Percentiles rank a stretch among this genome's conserved stretches.
Evolutionary conservation across 2,113 vertebrate species (phyloP).

Genomic region (Pedetes capensis): DNA sequence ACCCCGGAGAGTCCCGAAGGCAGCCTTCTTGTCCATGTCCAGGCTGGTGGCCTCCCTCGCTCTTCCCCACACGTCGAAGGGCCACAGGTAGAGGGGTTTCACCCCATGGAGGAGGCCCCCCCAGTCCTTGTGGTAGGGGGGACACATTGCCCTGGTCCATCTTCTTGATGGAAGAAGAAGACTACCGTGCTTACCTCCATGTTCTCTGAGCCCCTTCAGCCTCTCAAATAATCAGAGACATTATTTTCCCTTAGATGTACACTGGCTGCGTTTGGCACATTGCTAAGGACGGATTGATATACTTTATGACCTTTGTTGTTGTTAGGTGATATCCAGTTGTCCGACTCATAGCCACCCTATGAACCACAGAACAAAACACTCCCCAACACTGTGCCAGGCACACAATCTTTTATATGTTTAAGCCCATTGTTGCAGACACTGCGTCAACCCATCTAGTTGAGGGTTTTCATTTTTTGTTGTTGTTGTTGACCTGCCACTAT

Average conservation of each 20-base stretch:
- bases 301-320: too few species aligned
- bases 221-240: not conserved
- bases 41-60: not conserved
- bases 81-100: conserved; percentile 57
- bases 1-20: conserved; percentile 58
- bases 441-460: too few species aligned
- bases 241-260: not conserved
- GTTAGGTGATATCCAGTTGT: too few species aligned
- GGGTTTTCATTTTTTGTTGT: too few species aligned
- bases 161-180: not conserved
- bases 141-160: too few species aligned
- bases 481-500: too few species aligned
- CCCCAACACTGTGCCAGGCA: too few species aligned
- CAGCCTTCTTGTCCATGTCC: not conserved
- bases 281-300: not conserved
- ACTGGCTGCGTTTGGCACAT: not conserved
- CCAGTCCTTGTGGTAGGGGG: not conserved
- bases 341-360: too few species aligned
- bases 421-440: too few species aligned
- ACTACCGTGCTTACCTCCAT: not conserved
- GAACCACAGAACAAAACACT: too few species aligned
- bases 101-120: not conserved
- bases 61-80: not conserved
- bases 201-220: not conserved
- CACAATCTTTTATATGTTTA: too few species aligned